These are phyloP conservation scores for Drosophila paranaensis DNA, from an alignment of 2,888 invertebrate species.

Conservation along the genomic window DNA sequence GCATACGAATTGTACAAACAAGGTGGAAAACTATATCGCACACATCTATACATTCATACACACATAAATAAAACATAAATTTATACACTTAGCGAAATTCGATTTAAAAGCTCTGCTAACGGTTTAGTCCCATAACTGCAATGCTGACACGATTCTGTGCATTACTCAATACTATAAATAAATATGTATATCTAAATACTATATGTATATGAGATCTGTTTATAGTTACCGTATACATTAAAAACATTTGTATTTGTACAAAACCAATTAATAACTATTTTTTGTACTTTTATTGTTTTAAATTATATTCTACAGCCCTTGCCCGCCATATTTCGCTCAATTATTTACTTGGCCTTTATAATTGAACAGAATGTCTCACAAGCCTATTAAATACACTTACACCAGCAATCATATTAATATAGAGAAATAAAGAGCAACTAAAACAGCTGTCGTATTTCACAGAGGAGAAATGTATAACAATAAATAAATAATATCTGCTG, in stretches of 20 bases:
- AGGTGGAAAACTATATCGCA: constrained; percentile 43
- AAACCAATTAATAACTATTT: constrained; percentile 29
- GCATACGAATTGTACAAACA: constrained; percentile 64
- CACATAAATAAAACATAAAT: constrained; percentile 34
- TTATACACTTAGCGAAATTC: constrained; percentile 68
- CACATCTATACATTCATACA: constrained; percentile 34
- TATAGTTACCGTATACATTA: constrained; percentile 58
- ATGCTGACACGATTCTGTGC: constrained; percentile 73
- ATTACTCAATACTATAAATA: constrained; percentile 73
- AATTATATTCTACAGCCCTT: neutral
- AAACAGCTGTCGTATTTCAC: constrained; percentile 32
- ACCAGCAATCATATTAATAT: neutral
- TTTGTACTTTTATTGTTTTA: neutral
- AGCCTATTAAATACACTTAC: neutral
- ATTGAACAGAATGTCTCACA: constrained; percentile 9
- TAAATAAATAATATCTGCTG: constrained; percentile 7
- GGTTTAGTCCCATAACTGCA: constrained; percentile 58
- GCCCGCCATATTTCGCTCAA: constrained; percentile 6
- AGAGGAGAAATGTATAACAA: neutral
- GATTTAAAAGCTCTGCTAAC: constrained; percentile 59
- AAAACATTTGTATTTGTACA: constrained; percentile 63
- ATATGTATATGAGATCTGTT: constrained; percentile 58
- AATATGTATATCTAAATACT: constrained; percentile 50
- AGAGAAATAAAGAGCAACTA: neutral
- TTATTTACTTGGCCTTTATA: constrained; percentile 3